Conservation (phyloP, 2,113 vertebrate genomes). For the Perca schrenkii region DNA sequence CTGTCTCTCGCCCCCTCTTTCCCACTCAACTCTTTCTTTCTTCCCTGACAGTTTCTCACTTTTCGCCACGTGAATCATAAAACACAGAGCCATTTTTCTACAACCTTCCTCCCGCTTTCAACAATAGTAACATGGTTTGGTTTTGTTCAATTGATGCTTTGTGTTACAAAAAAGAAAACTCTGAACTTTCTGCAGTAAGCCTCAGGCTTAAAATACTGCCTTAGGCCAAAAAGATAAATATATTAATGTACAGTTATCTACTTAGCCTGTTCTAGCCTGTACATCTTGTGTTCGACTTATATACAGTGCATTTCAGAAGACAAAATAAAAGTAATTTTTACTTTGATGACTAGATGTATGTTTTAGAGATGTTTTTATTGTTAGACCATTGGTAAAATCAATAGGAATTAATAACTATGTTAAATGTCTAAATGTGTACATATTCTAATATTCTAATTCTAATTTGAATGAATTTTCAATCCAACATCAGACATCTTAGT, state of each 20-base stretch:
- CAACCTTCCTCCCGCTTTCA: neutral
- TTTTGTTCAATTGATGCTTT: conserved; percentile 16
- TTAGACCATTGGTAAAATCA: too few species aligned
- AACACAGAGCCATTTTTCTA: neutral
- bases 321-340: neutral
- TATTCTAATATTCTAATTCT: too few species aligned
- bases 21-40: neutral
- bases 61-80: neutral
- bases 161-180: neutral
- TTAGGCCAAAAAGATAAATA: conserved; percentile 2
- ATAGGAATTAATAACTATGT: too few species aligned
- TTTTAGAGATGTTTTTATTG: too few species aligned
- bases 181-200: neutral
- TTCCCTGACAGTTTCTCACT: conserved; percentile 9
- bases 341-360: neutral
- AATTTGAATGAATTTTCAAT: neutral
- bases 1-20: neutral
- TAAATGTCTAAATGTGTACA: neutral
- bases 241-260: conserved; percentile 1
- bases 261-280: neutral
- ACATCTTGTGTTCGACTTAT: neutral
- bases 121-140: neutral
- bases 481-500: neutral
- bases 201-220: conserved; percentile 4
- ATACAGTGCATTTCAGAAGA: neutral